Percentiles rank a stretch among this genome's conserved stretches.
Conservation (phyloP, 30 jellyfish, hydroid and myxozoan species). For the Pseudorhiza aurosa region DNA sequence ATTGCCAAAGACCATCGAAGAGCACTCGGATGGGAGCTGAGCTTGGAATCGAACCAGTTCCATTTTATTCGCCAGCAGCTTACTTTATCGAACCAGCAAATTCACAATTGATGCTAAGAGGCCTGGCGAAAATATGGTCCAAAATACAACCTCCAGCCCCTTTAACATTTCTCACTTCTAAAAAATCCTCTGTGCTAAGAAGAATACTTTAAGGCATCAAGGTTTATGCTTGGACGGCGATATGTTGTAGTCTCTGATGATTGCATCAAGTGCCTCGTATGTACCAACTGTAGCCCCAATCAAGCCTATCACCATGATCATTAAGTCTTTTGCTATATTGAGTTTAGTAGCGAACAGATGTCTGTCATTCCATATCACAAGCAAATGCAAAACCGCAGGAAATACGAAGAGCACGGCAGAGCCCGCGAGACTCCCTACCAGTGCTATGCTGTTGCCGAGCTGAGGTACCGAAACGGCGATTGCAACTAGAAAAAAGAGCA, state of each 20-base stretch:
- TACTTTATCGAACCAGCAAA: too few relatives aligned
- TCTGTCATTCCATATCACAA: conserved; percentile 77
- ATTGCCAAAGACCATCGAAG: too few relatives aligned
- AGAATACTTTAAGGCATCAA: too few relatives aligned
- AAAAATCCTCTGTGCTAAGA: too few relatives aligned
- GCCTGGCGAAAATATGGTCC: too few relatives aligned
- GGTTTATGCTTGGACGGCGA: conserved; percentile 35
- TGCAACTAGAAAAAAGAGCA: conserved; percentile 36
- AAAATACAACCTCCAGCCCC: too few relatives aligned
- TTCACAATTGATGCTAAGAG: too few relatives aligned
- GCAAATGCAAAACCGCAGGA: conserved; percentile 68
- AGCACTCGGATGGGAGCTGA: too few relatives aligned
- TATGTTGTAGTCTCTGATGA: conserved; percentile 25
- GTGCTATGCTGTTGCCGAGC: conserved; percentile 76
- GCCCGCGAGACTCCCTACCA: conserved; percentile 88
- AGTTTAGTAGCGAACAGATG: conserved; percentile 10
- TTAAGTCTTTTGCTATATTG: conserved; percentile 33
- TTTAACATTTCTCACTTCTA: too few relatives aligned
- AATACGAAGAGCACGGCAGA: conserved; percentile 84
- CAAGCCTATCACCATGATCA: conserved; percentile 57
- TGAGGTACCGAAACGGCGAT: conserved; percentile 72
- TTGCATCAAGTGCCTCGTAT: conserved; percentile 36
- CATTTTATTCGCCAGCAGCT: too few relatives aligned
- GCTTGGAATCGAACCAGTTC: too few relatives aligned
- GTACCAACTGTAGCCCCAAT: conserved; percentile 79